These are phyloP conservation scores for Sialis fuliginosa DNA, from an alignment of 2,888 invertebrate species.

Conservation along the genomic window DNA sequence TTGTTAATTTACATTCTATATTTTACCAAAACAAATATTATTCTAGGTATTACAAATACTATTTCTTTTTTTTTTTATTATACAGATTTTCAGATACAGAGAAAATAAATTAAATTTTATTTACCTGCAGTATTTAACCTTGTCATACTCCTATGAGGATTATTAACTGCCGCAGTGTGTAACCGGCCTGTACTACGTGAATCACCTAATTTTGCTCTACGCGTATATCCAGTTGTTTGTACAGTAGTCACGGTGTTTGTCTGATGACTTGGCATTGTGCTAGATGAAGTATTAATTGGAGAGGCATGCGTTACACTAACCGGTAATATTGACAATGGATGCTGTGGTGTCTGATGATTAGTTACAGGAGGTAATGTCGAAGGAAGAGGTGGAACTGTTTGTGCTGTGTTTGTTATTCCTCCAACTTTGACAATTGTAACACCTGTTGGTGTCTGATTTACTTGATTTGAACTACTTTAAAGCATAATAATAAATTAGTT, in stretches of 20 bases:
- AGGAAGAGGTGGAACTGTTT: constrained; percentile 8
- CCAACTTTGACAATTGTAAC: constrained; percentile 68
- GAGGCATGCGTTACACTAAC: constrained; percentile 13
- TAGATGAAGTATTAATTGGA: constrained; percentile 8
- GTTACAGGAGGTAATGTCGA: constrained; percentile 12
- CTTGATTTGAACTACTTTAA: constrained; percentile 28
- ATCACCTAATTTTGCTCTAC: constrained; percentile 50
- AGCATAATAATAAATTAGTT: not conserved
- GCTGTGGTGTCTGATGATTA: constrained; percentile 10
- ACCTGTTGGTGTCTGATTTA: constrained; percentile 53
- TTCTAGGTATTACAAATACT: not conserved
- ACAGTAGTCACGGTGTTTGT: not conserved
- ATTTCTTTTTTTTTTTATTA: too few relatives aligned
- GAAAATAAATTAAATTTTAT: constrained; percentile 1
- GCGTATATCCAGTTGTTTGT: constrained; percentile 31
- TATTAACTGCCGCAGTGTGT: constrained; percentile 49
- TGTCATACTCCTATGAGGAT: constrained; percentile 63
- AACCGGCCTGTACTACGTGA: constrained; percentile 58
- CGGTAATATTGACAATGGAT: constrained; percentile 3
- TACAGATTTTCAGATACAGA: not conserved
- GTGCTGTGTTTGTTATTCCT: constrained; percentile 19
- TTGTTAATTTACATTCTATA: too few relatives aligned
- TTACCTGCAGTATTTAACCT: constrained; percentile 52
- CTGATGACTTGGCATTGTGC: not conserved
- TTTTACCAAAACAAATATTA: not conserved